Conservation (phyloP, 2,113 vertebrate species). For the Stigmatopora argus region DNA sequence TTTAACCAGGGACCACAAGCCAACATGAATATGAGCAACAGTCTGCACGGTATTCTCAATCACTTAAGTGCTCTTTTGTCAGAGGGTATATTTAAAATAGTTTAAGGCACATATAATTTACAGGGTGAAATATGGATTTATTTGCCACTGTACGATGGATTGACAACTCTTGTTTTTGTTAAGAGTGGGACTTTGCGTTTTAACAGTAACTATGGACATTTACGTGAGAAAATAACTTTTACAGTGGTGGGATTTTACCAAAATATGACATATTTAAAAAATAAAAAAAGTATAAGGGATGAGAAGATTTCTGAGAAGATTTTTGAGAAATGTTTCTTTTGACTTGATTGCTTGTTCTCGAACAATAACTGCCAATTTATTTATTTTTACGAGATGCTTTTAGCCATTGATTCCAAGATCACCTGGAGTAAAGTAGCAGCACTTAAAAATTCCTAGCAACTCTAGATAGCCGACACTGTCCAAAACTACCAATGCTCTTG, state of each 20-base stretch:
- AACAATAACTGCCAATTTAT: background rate
- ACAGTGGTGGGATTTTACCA: background rate
- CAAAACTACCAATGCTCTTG: constrained; percentile 1
- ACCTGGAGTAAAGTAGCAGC: constrained; percentile 16
- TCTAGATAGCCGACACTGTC: background rate
- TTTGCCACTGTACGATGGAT: no score
- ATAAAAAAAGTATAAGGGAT: background rate
- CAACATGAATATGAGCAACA: constrained; percentile 33
- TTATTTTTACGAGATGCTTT: constrained; percentile 9
- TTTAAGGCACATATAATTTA: background rate
- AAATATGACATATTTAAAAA: background rate
- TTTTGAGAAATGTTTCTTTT: background rate
- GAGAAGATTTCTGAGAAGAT: background rate
- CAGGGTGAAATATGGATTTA: no score
- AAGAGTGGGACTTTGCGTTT: no score
- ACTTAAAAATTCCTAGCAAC: constrained; percentile 4
- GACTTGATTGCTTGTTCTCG: background rate
- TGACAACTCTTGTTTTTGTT: background rate
- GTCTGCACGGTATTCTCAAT: constrained; percentile 17
- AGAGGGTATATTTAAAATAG: constrained; percentile 8
- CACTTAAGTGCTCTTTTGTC: constrained; percentile 18
- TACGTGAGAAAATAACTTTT: background rate
- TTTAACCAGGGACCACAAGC: constrained; percentile 40
- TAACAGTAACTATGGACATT: background rate
- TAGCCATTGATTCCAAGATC: constrained; percentile 15